A percentile compares a stretch with the other conserved stretches of the same genome.
These are phyloP conservation scores for Drosophila fuyamai DNA, from an alignment of 1,140 invertebrate species.

Conservation along the genomic window DNA sequence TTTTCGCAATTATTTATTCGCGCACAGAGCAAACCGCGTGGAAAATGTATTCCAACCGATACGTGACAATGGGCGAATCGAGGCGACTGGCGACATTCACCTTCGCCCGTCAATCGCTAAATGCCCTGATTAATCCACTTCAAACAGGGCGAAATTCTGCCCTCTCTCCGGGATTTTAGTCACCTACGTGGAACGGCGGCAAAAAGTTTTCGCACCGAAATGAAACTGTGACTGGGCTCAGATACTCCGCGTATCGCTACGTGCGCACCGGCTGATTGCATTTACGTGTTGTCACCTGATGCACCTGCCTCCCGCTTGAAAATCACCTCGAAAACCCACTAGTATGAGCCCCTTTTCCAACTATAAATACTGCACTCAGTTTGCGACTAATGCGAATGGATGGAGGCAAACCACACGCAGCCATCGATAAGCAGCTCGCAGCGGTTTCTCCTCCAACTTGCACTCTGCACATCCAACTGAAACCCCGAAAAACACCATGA, in stretches of 20 bases:
- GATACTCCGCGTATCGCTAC: constrained; percentile 59
- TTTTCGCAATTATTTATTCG: constrained; percentile 30
- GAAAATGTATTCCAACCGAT: constrained; percentile 34
- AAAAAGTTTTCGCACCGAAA: constrained; percentile 36
- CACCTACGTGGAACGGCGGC: constrained; percentile 21
- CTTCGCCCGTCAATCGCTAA: constrained; percentile 42
- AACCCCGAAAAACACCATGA: neutral
- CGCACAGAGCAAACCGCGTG: constrained; percentile 14
- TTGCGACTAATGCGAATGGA: constrained; percentile 32
- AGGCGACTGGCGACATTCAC: constrained; percentile 27
- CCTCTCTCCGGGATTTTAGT: neutral
- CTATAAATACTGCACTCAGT: constrained; percentile 7
- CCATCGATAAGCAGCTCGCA: constrained; percentile 32
- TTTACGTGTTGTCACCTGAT: constrained; percentile 65
- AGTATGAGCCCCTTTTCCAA: neutral
- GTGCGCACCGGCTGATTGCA: constrained; percentile 68
- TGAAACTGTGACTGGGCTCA: constrained; percentile 30
- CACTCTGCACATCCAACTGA: neutral
- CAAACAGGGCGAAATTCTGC: constrained; percentile 18
- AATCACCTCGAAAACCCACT: neutral
- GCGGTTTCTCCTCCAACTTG: constrained; percentile 4
- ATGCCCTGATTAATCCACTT: constrained; percentile 66
- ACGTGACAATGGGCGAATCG: constrained; percentile 37
- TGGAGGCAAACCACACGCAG: constrained; percentile 28
- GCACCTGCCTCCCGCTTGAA: neutral